Evolutionary conservation across 2,113 vertebrate genomes (phyloP), one percentile per base, ranked within the genome.

Genomic region (Falcunculus frontatus): DNA sequence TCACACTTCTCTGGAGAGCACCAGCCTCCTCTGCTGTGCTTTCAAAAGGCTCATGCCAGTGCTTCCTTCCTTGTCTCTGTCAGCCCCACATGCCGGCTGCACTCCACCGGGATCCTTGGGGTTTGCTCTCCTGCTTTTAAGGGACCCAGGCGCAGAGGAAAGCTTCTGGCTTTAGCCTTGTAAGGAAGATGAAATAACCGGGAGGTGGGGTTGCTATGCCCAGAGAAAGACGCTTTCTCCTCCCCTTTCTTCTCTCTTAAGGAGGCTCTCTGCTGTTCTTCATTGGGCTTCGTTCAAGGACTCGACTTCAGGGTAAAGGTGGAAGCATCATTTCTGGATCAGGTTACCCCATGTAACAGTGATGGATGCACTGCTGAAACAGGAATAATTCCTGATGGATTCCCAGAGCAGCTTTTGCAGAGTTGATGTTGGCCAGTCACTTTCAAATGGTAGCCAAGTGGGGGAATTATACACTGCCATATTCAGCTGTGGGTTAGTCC

Each of bases 111-210:
- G 77, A 91, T 26, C 74, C 91, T 9, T 4, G 25, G 33, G 35
- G 16, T 47, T 81, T 13, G 53, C 60, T 52, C 69, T 21, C 59
- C 87, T 13, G 89, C 57, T 94, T 93, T 87, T 87, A 89, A 94
- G 73, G 29, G 56, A 88, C 10, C 27, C 70, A 78, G 72, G 64
- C 65, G 17, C 52, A 33, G 84, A 59, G 91, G 89, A 87, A 90
- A 90, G 86, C 92, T 39, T 41, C 92, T 69, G 21, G 78, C 96
- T 92, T 65, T 87, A 95, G 92, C 97, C 97, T 97, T 97, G 92
- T 96, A 97, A 97, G 97, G 97, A 97, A 97, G 89, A 95, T 96
- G 96, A 90, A 97, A 92, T 89, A 91, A 92, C 19, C 19, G 16
- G 87, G 96, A 95, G 97, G 96, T 60, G 97, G 97, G 81, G 96